These are phyloP conservation scores for Antedon mediterranea DNA, from an alignment of 53 echinoderm and acorn worm genomes.

Conservation along the genomic window DNA sequence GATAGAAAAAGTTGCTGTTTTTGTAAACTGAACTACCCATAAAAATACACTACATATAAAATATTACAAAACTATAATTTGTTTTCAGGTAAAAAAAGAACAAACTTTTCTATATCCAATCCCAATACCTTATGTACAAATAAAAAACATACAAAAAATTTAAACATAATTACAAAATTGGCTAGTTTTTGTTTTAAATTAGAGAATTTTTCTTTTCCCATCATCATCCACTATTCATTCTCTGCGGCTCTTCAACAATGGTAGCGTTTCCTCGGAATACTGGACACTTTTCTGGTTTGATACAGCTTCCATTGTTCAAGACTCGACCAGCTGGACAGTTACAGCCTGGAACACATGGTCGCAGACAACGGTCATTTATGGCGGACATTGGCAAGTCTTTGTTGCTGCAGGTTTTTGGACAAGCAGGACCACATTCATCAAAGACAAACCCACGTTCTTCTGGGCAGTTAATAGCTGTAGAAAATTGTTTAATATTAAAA, in stretches of 20 bases:
- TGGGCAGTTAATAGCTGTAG: conserved; percentile 80
- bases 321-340: neutral
- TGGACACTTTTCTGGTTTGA: neutral
- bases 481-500: too few species aligned
- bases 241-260: neutral
- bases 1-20: too few species aligned
- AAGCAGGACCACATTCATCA: conserved; percentile 9
- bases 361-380: conserved; percentile 2
- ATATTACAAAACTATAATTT: too few species aligned
- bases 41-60: too few species aligned
- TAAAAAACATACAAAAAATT: too few species aligned
- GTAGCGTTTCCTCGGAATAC: neutral
- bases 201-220: neutral
- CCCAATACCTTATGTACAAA: too few species aligned
- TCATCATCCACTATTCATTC: neutral
- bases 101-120: too few species aligned
- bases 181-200: neutral
- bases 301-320: neutral
- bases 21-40: too few species aligned
- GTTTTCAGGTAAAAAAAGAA: too few species aligned
- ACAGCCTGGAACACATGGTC: conserved; percentile 8
- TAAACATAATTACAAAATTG: too few species aligned
- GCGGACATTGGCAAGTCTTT: neutral
- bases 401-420: neutral
- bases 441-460: conserved; percentile 54